Evolutionary conservation across 1,140 invertebrate genomes (phyloP).

Genomic region (Antheraea mylitta): DNA sequence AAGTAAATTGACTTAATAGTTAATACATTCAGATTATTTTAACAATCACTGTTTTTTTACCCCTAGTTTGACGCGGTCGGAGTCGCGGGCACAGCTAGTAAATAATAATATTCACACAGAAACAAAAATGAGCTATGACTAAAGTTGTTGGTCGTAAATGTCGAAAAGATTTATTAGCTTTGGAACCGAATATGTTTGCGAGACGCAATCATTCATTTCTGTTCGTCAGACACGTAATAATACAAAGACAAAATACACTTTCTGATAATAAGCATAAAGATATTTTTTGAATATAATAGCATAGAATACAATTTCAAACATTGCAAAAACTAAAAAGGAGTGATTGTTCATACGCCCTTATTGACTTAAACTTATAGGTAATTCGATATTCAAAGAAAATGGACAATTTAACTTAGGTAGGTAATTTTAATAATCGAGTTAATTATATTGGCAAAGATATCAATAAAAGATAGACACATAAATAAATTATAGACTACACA

Average conservation of each 20-base stretch:
- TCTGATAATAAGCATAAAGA: not conserved
- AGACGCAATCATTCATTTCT: constrained; percentile 5
- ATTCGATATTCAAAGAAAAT: constrained; percentile 16
- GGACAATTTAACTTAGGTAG: not conserved
- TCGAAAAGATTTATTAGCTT: constrained; percentile 11
- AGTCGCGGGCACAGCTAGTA: no score
- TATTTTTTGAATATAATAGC: not conserved
- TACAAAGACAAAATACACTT: not conserved
- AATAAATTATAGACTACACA: not conserved
- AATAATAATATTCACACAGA: not conserved
- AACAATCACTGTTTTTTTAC: no score
- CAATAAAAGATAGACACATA: no score
- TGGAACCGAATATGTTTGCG: constrained; percentile 2
- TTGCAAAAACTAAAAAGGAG: constrained; percentile 25
- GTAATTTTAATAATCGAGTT: not conserved
- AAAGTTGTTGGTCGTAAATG: constrained; percentile 1
- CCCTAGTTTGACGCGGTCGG: no score
- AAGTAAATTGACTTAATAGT: no score
- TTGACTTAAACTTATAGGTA: constrained; percentile 17
- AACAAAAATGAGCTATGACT: not conserved
- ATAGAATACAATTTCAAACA: no score
- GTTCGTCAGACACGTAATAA: not conserved
- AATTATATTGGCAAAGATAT: no score
- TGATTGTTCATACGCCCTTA: constrained; percentile 16
- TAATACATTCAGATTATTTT: no score